Percentiles rank a stretch among this genome's conserved stretches.
Conservation (phyloP, 2,797 vertebrate species). For the Agapornis canus region DNA sequence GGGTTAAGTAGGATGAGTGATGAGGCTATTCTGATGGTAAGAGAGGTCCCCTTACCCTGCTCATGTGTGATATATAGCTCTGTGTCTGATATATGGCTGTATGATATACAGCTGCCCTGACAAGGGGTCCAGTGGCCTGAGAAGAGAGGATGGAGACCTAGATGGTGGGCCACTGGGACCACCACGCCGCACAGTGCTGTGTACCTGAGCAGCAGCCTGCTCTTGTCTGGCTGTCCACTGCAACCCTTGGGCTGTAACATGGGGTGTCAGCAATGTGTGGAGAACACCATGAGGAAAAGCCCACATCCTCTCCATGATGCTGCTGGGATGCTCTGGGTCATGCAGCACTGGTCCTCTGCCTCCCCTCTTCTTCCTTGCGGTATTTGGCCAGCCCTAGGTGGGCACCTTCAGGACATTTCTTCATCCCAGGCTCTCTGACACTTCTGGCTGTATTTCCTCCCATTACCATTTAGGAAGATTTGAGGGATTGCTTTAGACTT, state of each 20-base stretch:
- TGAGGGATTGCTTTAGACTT: neutral
- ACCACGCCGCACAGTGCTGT: neutral
- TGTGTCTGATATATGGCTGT: neutral
- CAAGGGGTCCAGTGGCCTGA: neutral
- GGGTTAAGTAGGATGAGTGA: neutral
- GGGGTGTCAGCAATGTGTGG: neutral
- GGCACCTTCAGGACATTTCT: neutral
- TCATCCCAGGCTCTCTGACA: neutral
- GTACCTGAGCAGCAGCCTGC: neutral
- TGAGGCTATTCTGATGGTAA: neutral
- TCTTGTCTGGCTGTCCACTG: neutral
- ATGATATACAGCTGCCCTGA: neutral
- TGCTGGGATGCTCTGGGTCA: neutral
- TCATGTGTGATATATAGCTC: neutral
- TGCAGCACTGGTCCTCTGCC: neutral
- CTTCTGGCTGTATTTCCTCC: neutral
- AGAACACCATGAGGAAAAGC: neutral
- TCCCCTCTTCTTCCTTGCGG: neutral
- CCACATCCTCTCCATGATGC: fast-evolving
- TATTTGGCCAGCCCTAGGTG: neutral
- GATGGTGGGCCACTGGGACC: neutral
- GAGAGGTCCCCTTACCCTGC: neutral
- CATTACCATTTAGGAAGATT: neutral
- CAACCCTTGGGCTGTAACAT: fast-evolving
- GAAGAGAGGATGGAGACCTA: neutral